phyloP scores from a whole-genome alignment of 2,888 invertebrate species.

The Gastracanthus pulcherrimus region DNA sequence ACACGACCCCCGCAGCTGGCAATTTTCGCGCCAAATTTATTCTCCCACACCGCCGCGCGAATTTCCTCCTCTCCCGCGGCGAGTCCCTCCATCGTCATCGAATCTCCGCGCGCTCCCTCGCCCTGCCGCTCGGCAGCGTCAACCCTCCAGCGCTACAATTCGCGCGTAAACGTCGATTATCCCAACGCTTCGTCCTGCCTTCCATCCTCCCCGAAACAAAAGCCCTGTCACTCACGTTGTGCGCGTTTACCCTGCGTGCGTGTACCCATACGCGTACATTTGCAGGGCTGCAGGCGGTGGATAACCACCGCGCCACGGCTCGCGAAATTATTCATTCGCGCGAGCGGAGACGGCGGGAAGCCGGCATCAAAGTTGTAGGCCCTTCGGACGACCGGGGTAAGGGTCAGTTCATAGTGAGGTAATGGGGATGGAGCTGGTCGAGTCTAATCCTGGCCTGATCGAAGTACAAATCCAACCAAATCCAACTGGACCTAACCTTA shows the following conservation, averaged over 20 bases:
- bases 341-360: background rate
- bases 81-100: background rate
- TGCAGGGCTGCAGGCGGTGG: too few relatives aligned
- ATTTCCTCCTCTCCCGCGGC: background rate
- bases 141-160: background rate
- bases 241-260: background rate
- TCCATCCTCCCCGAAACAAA: background rate
- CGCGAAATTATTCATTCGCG: constrained; percentile 34
- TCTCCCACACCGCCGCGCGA: background rate
- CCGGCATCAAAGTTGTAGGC: background rate
- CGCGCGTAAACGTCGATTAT: constrained; percentile 40
- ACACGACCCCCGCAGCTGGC: background rate
- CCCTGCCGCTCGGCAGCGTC: background rate
- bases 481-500: too few relatives aligned
- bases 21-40: constrained; percentile 8
- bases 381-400: background rate
- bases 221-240: constrained; percentile 3
- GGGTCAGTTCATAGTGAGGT: background rate
- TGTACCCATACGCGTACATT: too few relatives aligned
- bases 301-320: too few relatives aligned
- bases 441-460: too few relatives aligned
- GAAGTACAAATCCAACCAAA: too few relatives aligned
- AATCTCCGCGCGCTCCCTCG: background rate
- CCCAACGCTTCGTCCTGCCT: background rate
- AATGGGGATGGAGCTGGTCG: too few relatives aligned